A percentile compares a stretch with the other conserved stretches of the same genome.
Conservation (phyloP, 2,113 vertebrate genomes). For the Equus quagga region DNA sequence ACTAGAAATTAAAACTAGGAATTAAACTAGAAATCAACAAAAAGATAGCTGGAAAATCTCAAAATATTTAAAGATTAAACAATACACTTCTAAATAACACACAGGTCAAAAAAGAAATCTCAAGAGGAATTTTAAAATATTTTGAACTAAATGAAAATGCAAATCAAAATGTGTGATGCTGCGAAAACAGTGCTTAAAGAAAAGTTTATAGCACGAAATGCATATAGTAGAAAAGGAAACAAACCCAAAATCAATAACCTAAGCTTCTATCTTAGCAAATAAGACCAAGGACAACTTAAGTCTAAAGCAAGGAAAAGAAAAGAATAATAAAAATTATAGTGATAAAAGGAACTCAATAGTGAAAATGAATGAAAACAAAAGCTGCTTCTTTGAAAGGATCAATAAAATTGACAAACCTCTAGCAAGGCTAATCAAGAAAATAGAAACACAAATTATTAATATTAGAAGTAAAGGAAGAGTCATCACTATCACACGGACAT, state of each 20-base stretch:
- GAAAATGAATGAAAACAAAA: neutral
- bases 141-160: constrained; percentile 31
- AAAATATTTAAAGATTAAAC: neutral
- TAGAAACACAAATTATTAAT: constrained; percentile 18
- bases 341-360: constrained; percentile 10
- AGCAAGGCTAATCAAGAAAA: constrained; percentile 4
- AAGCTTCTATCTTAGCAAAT: neutral
- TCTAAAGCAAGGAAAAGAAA: neutral
- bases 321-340: neutral
- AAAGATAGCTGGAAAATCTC: neutral
- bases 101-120: neutral
- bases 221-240: neutral
- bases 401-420: constrained; percentile 22
- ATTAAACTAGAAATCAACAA: constrained; percentile 18
- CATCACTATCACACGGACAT: neutral
- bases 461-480: constrained; percentile 31
- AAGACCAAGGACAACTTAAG: constrained; percentile 40
- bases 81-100: constrained; percentile 19
- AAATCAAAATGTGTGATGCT: neutral
- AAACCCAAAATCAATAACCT: neutral
- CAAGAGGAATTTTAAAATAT: neutral
- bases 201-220: neutral
- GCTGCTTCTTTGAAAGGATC: neutral
- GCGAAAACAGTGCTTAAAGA: neutral
- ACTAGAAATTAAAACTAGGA: neutral